Evolutionary conservation across 2,888 invertebrate genomes (phyloP).

Genomic region (Gordius sp.): DNA sequence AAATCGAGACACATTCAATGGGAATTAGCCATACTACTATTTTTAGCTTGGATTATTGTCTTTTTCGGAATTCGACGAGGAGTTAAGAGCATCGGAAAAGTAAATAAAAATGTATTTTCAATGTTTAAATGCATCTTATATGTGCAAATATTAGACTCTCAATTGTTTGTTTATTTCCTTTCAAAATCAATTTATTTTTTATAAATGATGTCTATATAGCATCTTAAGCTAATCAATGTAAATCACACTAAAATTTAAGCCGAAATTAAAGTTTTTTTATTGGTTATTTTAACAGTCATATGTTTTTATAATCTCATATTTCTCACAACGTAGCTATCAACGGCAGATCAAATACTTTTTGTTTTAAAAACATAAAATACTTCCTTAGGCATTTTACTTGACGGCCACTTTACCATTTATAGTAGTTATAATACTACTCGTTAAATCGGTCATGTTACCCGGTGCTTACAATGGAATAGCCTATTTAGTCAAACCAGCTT

Average conservation of each 20-base stretch:
- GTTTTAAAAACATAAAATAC: too few species aligned
- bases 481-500: neutral
- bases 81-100: constrained; percentile 18
- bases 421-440: neutral
- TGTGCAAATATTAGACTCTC: too few species aligned
- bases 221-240: too few species aligned
- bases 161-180: too few species aligned
- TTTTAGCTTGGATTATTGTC: constrained; percentile 17
- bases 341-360: too few species aligned
- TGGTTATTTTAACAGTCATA: too few species aligned
- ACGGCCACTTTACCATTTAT: constrained; percentile 7
- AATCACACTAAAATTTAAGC: too few species aligned
- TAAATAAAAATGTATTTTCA: constrained; percentile 10
- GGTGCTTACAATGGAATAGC: neutral
- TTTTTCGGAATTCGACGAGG: constrained; percentile 16
- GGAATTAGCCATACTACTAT: constrained; percentile 17
- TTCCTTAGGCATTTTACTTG: neutral
- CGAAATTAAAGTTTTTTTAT: too few species aligned
- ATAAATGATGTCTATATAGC: too few species aligned
- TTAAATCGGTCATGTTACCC: neutral
- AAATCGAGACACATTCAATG: constrained; percentile 14
- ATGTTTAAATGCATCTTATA: neutral
- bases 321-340: too few species aligned
- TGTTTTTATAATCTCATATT: too few species aligned
- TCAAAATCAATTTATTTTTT: too few species aligned